A percentile compares a stretch with the other conserved stretches of the same genome.
Conservation (phyloP, 2,888 invertebrate species). For the Imbricaverruca yamaguchii region DNA sequence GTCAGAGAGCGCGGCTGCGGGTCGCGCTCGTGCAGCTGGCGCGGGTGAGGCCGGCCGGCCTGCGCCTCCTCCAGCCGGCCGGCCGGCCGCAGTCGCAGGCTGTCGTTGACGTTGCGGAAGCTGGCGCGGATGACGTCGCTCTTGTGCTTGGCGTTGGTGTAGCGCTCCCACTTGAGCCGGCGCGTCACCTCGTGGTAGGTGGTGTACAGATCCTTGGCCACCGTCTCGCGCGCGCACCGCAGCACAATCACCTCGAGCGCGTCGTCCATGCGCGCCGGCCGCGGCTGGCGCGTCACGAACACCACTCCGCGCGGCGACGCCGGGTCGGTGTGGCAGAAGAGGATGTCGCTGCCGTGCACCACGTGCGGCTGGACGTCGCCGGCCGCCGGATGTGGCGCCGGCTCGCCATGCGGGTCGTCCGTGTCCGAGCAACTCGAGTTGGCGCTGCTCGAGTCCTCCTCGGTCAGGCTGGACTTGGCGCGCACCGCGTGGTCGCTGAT, state of each 20-base stretch:
- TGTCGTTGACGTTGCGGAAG: neutral
- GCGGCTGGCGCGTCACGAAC: conserved; percentile 37
- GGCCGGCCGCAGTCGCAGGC: neutral
- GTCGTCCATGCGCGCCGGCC: conserved; percentile 20
- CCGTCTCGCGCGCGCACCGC: conserved; percentile 36
- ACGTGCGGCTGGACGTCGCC: neutral
- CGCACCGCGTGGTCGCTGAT: conserved; percentile 23
- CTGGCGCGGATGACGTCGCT: conserved; percentile 21
- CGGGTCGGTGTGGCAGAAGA: conserved; percentile 40
- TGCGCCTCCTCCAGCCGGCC: neutral
- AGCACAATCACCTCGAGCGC: conserved; percentile 37
- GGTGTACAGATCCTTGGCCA: conserved; percentile 36
- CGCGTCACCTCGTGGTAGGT: conserved; percentile 37
- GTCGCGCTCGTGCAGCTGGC: neutral
- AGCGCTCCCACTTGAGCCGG: conserved; percentile 36
- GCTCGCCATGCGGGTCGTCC: neutral
- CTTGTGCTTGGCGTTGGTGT: conserved; percentile 33
- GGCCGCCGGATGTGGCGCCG: neutral
- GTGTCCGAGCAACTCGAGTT: conserved; percentile 20
- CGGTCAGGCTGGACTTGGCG: neutral
- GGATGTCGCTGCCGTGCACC: conserved; percentile 37
- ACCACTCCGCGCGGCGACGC: conserved; percentile 38
- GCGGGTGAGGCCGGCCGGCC: neutral
- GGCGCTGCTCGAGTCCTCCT: conserved; percentile 22
- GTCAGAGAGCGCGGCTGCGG: neutral